phyloP scores from a whole-genome alignment of 2,888 invertebrate species.

The Drosophila formosana region DNA sequence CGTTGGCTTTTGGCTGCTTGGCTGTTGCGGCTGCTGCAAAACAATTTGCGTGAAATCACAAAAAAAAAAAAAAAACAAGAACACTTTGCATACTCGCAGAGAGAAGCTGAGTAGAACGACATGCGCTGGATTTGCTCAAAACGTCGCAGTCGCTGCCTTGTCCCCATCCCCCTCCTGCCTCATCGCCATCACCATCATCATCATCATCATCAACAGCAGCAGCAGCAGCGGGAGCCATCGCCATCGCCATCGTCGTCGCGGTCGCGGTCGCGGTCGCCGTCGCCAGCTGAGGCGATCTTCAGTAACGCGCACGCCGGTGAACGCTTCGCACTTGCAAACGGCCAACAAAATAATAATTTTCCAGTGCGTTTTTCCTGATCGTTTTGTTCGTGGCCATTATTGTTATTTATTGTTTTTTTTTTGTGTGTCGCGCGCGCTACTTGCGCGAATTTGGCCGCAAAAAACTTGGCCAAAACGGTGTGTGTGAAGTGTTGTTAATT shows the following conservation, averaged over 20 bases:
- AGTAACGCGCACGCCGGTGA: slow-evolving; percentile 77
- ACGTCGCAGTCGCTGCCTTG: slow-evolving; percentile 21
- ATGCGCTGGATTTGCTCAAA: slow-evolving; percentile 53
- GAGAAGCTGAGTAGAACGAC: slow-evolving; percentile 28
- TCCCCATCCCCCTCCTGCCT: background rate
- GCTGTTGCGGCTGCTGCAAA: slow-evolving; percentile 47
- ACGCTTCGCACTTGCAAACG: slow-evolving; percentile 71
- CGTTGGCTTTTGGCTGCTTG: slow-evolving; percentile 34
- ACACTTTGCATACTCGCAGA: slow-evolving; percentile 45
- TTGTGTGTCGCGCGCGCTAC: background rate
- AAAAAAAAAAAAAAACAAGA: background rate
- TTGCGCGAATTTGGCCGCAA: background rate
- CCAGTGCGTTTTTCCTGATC: slow-evolving; percentile 47
- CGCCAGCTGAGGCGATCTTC: slow-evolving; percentile 59
- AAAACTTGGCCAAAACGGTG: slow-evolving; percentile 6
- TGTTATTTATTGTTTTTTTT: slow-evolving; percentile 2
- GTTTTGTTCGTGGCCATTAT: too few relatives aligned
- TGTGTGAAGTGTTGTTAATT: slow-evolving; percentile 32
- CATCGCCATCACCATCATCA: background rate
- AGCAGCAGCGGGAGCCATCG: slow-evolving; percentile 8
- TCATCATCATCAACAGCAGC: slow-evolving; percentile 8
- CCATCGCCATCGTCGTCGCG: slow-evolving; percentile 7
- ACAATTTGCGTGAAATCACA: slow-evolving; percentile 58
- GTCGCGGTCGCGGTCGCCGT: slow-evolving; percentile 13
- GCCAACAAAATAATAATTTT: slow-evolving; percentile 29